Percentiles rank a stretch among this genome's conserved stretches.
Conservation (phyloP, 2,888 invertebrate genomes). For the Fissipunctia ypsillon region DNA sequence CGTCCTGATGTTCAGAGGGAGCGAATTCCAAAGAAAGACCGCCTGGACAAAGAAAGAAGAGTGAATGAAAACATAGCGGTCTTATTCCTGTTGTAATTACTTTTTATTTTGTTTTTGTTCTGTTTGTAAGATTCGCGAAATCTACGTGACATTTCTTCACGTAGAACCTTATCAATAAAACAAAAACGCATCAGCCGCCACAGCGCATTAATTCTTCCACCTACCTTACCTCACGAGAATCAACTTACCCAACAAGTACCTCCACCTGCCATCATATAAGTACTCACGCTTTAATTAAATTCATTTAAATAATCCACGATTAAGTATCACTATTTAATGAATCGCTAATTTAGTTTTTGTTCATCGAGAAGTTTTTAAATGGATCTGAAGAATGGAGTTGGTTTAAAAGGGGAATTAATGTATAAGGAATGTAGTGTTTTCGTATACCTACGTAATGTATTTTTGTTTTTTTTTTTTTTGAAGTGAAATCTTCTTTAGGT, state of each 20-base stretch:
- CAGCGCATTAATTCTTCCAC: constrained; percentile 9
- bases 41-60: too few relatives aligned
- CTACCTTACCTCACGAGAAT: constrained; percentile 6
- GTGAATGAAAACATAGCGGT: too few relatives aligned
- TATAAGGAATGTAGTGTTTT: constrained; percentile 13
- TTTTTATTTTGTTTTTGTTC: too few relatives aligned
- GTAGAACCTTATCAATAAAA: not conserved
- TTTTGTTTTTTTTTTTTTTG: not conserved
- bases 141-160: constrained; percentile 5
- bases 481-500: too few relatives aligned
- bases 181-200: constrained; percentile 1
- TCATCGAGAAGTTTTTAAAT: constrained; percentile 34
- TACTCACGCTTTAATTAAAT: constrained; percentile 59
- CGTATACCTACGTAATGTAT: not conserved
- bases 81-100: too few relatives aligned
- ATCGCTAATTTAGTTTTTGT: constrained; percentile 63
- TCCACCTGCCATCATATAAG: constrained; percentile 53
- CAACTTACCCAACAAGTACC: constrained; percentile 57
- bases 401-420: constrained; percentile 20
- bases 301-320: constrained; percentile 66
- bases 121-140: too few relatives aligned
- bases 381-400: constrained; percentile 4
- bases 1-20: too few relatives aligned
- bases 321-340: constrained; percentile 60
- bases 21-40: too few relatives aligned